phyloP scores from a whole-genome alignment of 2,888 invertebrate genomes.

The Campoplex nolae region DNA sequence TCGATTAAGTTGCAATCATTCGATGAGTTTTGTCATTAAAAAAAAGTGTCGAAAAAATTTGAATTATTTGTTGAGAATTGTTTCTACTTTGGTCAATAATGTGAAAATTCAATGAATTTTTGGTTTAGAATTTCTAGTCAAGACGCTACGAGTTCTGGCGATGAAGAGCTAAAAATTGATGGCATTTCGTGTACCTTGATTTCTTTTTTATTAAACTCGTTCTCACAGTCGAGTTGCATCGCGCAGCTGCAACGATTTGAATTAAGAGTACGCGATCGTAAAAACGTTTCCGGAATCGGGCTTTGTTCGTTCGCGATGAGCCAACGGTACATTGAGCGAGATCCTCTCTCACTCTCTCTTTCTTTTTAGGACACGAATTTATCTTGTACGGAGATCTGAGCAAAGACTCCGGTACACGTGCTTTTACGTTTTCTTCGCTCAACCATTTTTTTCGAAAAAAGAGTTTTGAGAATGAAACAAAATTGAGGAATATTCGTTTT shows the following conservation, averaged over 20 bases:
- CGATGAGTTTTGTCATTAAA: no score
- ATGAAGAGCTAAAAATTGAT: neutral
- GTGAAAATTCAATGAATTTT: neutral
- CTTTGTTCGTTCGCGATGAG: slow-evolving; percentile 34
- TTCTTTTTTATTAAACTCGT: neutral
- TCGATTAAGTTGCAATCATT: no score
- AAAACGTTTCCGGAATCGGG: slow-evolving; percentile 52
- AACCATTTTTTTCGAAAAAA: neutral
- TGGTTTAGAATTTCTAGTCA: neutral
- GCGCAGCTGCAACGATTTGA: slow-evolving; percentile 1
- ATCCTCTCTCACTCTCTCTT: slow-evolving; percentile 22
- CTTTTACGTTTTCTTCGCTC: neutral
- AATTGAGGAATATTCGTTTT: no score
- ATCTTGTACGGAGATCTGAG: slow-evolving; percentile 32
- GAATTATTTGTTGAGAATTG: no score
- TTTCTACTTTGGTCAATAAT: no score
- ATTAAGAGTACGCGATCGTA: slow-evolving; percentile 15
- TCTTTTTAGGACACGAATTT: slow-evolving; percentile 30
- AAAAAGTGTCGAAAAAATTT: no score
- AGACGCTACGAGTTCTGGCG: neutral
- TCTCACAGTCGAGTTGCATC: slow-evolving; percentile 20
- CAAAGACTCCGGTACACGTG: neutral
- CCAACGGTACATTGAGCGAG: slow-evolving; percentile 55
- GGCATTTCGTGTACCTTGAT: neutral
- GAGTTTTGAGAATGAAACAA: no score